Base-by-base conservation (phyloP, 1,140 invertebrate species). In the Oreohelix idahoensis region DNA sequence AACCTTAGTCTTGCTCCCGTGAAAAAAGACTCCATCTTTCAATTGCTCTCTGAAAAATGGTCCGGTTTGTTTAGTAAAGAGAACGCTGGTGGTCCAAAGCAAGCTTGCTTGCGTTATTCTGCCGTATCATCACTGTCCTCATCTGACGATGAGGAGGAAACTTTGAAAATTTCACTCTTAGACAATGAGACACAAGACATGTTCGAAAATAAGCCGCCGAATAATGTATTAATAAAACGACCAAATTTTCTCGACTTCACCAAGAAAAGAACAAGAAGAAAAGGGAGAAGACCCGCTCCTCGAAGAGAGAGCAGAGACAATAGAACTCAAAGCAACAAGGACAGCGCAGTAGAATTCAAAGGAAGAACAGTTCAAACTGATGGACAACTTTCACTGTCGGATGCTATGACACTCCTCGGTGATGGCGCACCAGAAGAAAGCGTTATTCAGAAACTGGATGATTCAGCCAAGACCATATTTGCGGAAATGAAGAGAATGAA, bases 401-500 rank as follows among this genome's bases (percentile, higher is more conserved):
- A 49, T n/a, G 76, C 74, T 29, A 69, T 79, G 53, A 83, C 39
- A 0, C 35, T 75, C 10, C 36, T 76, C 1, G 53, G 45, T 4
- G 74, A 76, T 26, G 73, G 73, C 11, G 71, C 26, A 23, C 5
- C 71, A 13, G 81, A 75, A 38, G 73, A 63, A 15, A 75, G 32
- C 26, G 23, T 83, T 29, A 35, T 66, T 8, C 38, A 69, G 15
- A 36, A 39, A 42, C 63, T 83, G 8, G 81, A 83, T 36, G 23
- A 29, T 23, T 35, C 74, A 11, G 73, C 74, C 26, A 66, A 63
- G 51, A 32, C 10, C 13, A 39, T 76, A 36, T 83, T 75, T 76
- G 4, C 32, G 15, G 45, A 77, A 32, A 76, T 69, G 81, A 83
- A 49, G 49, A 36, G 35, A 63, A 49, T 45, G n/a, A 77, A 63